Evolutionary conservation across 2,113 vertebrate species (phyloP).

Genomic region (Ceratotherium simum): DNA sequence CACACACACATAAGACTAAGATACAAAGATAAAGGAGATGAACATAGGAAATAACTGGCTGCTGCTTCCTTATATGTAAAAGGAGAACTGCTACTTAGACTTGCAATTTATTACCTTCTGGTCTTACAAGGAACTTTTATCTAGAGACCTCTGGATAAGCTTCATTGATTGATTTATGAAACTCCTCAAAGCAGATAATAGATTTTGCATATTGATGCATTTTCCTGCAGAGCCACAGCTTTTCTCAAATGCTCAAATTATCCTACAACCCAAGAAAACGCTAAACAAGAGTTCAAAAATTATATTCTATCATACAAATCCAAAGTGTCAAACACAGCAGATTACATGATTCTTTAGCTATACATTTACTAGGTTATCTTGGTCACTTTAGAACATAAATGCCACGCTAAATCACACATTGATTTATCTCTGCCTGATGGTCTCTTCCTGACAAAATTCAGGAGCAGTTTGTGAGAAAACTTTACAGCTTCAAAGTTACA

Average conservation of each 20-base stretch:
- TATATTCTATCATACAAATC: not conserved
- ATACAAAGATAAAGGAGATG: not conserved
- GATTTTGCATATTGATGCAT: not conserved
- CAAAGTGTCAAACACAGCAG: not conserved
- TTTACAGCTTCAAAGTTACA: not conserved
- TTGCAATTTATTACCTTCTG: not conserved
- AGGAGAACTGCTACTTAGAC: not conserved
- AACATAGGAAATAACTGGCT: not conserved
- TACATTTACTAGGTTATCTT: not conserved
- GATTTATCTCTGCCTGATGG: not conserved
- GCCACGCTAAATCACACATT: not conserved
- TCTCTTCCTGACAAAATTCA: not conserved
- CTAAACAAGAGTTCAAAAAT: not conserved
- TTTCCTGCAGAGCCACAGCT: not conserved
- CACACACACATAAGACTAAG: not conserved
- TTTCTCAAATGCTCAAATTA: slow-evolving; percentile 39
- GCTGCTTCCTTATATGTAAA: not conserved
- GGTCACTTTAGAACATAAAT: slow-evolving; percentile 9
- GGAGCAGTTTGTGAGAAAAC: not conserved
- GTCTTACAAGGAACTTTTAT: slow-evolving; percentile 32
- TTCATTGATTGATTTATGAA: not conserved
- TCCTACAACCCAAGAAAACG: slow-evolving; percentile 30
- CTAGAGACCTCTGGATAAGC: not conserved
- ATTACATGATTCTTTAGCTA: not conserved
- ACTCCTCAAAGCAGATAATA: not conserved